These are phyloP conservation scores for Elmis aenea DNA, from an alignment of 2,888 invertebrate genomes.

Conservation along the genomic window DNA sequence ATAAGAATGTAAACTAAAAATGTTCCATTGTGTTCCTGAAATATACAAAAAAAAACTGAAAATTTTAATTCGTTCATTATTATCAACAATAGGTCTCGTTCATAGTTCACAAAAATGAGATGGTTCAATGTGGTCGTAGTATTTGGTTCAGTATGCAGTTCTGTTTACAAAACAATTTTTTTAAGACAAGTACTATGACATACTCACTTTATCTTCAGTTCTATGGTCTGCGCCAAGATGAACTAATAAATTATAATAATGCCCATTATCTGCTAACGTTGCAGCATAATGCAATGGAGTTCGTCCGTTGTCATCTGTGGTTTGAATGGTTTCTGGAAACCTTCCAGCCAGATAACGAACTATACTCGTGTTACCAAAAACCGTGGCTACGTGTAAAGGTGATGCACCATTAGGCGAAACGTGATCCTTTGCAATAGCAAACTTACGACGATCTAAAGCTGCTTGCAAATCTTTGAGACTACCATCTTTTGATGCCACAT, in stretches of 20 bases:
- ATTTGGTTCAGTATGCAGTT: no score
- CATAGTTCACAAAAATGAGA: no score
- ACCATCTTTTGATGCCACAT: conserved; percentile 79
- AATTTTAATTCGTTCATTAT: no score
- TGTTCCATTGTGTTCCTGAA: no score
- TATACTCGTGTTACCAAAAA: conserved; percentile 78
- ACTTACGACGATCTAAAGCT: conserved; percentile 81
- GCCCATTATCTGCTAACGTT: conserved; percentile 77
- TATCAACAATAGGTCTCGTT: no score
- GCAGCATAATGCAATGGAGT: conserved; percentile 89
- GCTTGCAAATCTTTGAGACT: conserved; percentile 79
- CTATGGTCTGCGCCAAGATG: conserved; percentile 84
- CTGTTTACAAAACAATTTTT: no score
- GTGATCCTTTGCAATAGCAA: conserved; percentile 83
- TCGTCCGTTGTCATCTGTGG: conserved; percentile 68
- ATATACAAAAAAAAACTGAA: no score
- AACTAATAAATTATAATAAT: conserved; percentile 78
- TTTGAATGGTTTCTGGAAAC: conserved; percentile 82
- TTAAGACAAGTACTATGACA: neutral
- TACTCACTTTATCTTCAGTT: conserved; percentile 73
- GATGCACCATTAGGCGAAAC: conserved; percentile 79
- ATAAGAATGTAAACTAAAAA: no score
- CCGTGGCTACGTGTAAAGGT: conserved; percentile 79
- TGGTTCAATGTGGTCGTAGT: no score
- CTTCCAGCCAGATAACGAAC: conserved; percentile 68